phyloP scores from a whole-genome alignment of 2,797 vertebrate genomes.

The Hypotaenidia okinawae region DNA sequence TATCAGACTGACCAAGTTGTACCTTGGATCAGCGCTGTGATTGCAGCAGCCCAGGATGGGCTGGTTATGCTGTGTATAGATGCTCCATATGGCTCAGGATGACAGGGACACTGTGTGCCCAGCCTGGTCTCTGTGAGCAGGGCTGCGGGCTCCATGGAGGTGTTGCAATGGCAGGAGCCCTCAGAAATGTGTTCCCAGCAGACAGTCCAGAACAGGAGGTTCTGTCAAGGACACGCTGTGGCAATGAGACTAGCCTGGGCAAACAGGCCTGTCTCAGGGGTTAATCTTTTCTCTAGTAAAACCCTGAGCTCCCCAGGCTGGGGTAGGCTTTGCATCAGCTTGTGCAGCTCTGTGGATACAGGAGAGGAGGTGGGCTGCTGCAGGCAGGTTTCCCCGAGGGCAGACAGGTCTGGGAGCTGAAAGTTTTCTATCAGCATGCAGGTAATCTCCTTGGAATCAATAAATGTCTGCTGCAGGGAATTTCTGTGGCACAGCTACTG shows the following conservation, averaged over 20 bases:
- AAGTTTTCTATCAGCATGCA: background rate
- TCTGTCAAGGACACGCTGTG: background rate
- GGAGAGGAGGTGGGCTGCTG: background rate
- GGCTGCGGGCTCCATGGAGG: background rate
- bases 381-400: background rate
- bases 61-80: background rate
- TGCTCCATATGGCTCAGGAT: background rate
- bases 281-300: background rate
- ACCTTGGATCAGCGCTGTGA: background rate
- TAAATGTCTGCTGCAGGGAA: background rate
- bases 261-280: background rate
- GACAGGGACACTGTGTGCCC: background rate
- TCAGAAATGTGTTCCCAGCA: background rate
- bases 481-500: background rate
- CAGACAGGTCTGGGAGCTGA: background rate
- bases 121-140: background rate
- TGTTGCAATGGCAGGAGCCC: background rate
- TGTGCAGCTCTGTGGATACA: background rate
- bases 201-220: fast-evolving
- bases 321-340: background rate
- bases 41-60: background rate
- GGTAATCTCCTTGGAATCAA: background rate
- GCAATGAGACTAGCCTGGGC: background rate
- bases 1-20: background rate
- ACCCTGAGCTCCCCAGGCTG: background rate